Evolutionary conservation across 2,113 vertebrate genomes (phyloP), one percentile per base, ranked within the genome.

Genomic region (Salvelinus sp.): DNA sequence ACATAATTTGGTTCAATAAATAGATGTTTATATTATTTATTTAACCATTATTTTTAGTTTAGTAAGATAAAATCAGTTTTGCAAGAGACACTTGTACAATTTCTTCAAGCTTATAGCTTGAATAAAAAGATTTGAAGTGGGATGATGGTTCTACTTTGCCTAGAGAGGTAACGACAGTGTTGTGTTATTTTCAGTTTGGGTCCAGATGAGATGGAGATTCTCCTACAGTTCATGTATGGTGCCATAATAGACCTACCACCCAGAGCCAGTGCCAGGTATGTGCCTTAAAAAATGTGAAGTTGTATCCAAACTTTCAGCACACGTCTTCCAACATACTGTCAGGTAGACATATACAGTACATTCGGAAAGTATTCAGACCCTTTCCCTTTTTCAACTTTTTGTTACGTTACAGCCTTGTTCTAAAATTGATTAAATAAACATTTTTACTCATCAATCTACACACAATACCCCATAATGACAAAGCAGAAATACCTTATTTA

Each of bases 181-280:
- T 75, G 3, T 62, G 3, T 62, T 66, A 50, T 70, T 92, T 94
- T 27, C 86, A 98, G 97, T 16, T 90, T 98, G 87, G 95, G 90
- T 73, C 94, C 93, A 20, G 74, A 90, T 83, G 96, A 98, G 90
- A 96, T 98, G 95, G 94, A 88, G 80, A 87, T 96, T 83, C 85
- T 98, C 88, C 93, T 98, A 75, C 86, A 96, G 89, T 98, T 96
- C 88, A 95, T 98, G 91, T 98, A 98, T 14, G 96, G 64, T 23
- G 64, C 64, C 27, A 66, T 66, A 66, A 27, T 66, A 28, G 64
- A 66, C 64, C 93, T 98, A 48, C 96, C 96, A 28, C 90, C 91
- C 0, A 90, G 95, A 91, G 92, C 90, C 84, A 95, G 94, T 86
- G 90, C 93, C 89, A 94, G 96, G 97, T 98, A 95, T 28, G 27